Evolutionary conservation across 2,797 vertebrate species (phyloP).

Genomic region (Chlorospingus flavigularis): DNA sequence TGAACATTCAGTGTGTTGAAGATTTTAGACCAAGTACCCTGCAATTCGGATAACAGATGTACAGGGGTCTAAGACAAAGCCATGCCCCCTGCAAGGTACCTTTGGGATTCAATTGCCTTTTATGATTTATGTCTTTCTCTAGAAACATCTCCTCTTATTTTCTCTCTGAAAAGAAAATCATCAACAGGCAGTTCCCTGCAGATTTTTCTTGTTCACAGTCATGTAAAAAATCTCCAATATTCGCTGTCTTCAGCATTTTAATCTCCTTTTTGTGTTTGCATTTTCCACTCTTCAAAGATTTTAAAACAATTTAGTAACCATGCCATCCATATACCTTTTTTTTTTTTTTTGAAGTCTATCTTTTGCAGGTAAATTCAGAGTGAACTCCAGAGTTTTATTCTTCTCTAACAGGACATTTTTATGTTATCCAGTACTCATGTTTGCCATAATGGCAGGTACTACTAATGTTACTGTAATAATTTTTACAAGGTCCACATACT

Average conservation of each 20-base stretch:
- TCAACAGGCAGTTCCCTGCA: background rate
- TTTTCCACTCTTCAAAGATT: background rate
- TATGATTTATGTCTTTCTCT: background rate
- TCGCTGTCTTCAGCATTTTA: background rate
- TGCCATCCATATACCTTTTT: background rate
- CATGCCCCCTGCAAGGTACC: background rate
- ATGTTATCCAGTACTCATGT: background rate
- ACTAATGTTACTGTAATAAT: background rate
- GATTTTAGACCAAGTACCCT: background rate
- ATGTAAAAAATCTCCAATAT: background rate
- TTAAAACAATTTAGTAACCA: background rate
- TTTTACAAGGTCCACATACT: background rate
- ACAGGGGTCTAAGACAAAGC: background rate
- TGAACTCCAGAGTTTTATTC: background rate
- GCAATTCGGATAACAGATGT: background rate
- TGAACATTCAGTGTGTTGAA: background rate
- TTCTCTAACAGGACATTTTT: background rate
- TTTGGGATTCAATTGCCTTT: background rate
- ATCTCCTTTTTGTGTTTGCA: background rate
- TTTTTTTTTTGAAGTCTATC: background rate
- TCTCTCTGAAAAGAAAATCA: background rate
- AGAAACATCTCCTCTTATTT: background rate
- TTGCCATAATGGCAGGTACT: background rate
- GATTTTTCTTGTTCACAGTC: background rate
- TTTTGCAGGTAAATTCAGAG: background rate